These are phyloP conservation scores for western clawed frog (Xenopus tropicalis) DNA, from an alignment of 2,113 vertebrate genomes.

Conservation along the genomic window UCB_Xtro_10.0 CM004449.2:19118501-19119000, in stretches of 20 bases:
- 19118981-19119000: neutral
- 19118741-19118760: conserved; percentile 22
- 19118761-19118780: neutral
- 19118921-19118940: neutral
- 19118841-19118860: neutral
- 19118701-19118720: conserved; percentile 30
- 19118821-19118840: neutral
- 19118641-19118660: neutral
- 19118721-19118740: conserved; percentile 8
- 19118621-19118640: neutral
- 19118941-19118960: no score
- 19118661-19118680: conserved; percentile 9
- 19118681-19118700: conserved; percentile 35
- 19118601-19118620: neutral
- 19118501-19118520: neutral
- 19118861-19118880: neutral
- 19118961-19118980: neutral
- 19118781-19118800: neutral
- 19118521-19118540: neutral
- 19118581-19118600: neutral
- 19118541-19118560: no score
- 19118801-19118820: neutral
- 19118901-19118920: neutral
- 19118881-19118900: neutral
- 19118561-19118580: no score